Evolutionary conservation across 1,140 invertebrate species (phyloP).

Genomic region (Formica selysi): DNA sequence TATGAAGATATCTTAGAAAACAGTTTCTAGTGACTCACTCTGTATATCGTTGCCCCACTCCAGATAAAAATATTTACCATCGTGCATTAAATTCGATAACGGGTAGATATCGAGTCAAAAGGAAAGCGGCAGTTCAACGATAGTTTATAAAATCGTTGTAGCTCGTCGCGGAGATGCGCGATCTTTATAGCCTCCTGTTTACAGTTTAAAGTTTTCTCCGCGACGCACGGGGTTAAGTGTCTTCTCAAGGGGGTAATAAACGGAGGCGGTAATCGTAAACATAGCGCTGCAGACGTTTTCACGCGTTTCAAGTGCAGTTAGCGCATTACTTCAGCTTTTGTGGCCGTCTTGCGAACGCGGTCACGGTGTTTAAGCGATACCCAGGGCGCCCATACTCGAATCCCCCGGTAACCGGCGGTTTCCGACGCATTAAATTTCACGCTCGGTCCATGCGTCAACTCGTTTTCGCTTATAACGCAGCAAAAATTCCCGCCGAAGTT

Average conservation of each 20-base stretch:
- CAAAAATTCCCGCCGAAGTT: conserved; percentile 27
- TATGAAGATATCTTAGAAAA: too few species aligned
- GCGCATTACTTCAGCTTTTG: conserved; percentile 56
- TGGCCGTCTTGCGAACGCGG: conserved; percentile 55
- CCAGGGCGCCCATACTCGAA: conserved; percentile 18
- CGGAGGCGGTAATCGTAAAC: conserved; percentile 66
- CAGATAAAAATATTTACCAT: neutral
- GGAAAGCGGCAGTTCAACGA: conserved; percentile 18
- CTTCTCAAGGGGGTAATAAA: conserved; percentile 50
- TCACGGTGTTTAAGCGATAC: conserved; percentile 55
- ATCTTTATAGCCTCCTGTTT: conserved; percentile 60
- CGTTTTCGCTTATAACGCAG: neutral
- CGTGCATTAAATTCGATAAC: neutral
- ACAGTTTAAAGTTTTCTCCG: conserved; percentile 71
- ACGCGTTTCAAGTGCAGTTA: conserved; percentile 64
- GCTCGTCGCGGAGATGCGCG: conserved; percentile 27
- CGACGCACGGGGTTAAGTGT: conserved; percentile 58
- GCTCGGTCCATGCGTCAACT: conserved; percentile 23
- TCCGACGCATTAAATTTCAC: conserved; percentile 59
- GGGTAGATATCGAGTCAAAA: neutral
- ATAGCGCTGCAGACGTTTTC: conserved; percentile 61
- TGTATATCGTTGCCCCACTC: neutral
- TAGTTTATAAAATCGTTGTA: conserved; percentile 64
- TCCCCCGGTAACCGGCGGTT: conserved; percentile 50
- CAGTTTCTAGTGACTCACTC: too few species aligned